phyloP scores from a whole-genome alignment of 2,888 invertebrate genomes.

The Chrysina gloriosa region DNA sequence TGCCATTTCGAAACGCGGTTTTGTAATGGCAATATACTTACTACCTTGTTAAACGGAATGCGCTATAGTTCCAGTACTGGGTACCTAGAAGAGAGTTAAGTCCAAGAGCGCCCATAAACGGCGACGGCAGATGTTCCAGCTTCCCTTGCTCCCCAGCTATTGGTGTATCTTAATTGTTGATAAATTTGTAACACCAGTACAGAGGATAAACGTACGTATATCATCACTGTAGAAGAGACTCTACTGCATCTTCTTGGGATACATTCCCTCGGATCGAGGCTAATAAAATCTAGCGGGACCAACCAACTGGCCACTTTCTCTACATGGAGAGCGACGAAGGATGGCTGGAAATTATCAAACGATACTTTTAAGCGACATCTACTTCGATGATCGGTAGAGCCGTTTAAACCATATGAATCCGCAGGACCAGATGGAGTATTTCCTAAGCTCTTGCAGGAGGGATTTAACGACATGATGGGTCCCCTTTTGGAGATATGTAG shows the following conservation, averaged over 20 bases:
- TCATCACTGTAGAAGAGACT: conserved; percentile 3
- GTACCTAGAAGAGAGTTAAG: no score
- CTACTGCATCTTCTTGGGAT: not conserved
- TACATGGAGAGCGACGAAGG: not conserved
- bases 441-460: conserved; percentile 35
- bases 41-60: no score
- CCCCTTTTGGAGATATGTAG: conserved; percentile 29
- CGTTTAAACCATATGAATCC: conserved; percentile 27
- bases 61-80: no score
- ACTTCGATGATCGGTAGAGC: conserved; percentile 27
- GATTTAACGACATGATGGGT: not conserved
- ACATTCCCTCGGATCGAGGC: not conserved
- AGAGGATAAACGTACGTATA: no score
- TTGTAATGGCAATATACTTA: no score
- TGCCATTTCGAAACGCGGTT: no score
- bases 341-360: not conserved
- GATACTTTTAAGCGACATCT: not conserved
- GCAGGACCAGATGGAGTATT: conserved; percentile 33
- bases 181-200: no score
- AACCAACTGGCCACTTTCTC: not conserved
- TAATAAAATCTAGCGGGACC: not conserved
- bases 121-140: no score
- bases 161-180: no score
- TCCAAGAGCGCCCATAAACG: no score
- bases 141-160: no score